These are phyloP conservation scores for Drosophila bipectinata DNA, from an alignment of 1,140 invertebrate species.

Conservation along the genomic window DNA sequence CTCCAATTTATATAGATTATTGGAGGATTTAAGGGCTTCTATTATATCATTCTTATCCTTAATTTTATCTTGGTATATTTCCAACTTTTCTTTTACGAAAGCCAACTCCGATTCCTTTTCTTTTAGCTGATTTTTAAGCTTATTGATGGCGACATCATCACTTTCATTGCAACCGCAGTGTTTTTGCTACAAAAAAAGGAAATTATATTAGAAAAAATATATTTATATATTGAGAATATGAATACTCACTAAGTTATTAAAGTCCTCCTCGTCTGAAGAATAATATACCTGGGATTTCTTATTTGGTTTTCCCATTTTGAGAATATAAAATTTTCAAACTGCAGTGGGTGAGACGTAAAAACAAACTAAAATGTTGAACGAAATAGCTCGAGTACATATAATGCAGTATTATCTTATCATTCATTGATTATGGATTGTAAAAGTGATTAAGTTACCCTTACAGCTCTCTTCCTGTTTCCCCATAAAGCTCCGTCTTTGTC, in stretches of 20 bases:
- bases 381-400: neutral
- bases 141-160: neutral
- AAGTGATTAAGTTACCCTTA: neutral
- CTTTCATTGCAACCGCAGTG: neutral
- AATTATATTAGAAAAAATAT: neutral
- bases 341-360: neutral
- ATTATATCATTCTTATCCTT: constrained; percentile 24
- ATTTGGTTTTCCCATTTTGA: neutral
- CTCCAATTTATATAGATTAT: neutral
- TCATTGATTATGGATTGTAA: neutral
- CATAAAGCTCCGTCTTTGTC: no score
- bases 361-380: neutral
- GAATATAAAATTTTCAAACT: neutral
- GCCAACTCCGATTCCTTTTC: constrained; percentile 1
- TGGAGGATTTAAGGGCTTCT: neutral
- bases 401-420: constrained; percentile 3
- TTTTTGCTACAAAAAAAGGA: neutral
- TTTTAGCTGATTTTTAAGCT: constrained; percentile 2
- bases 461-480: no score
- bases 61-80: constrained; percentile 10
- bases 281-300: neutral
- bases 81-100: constrained; percentile 7
- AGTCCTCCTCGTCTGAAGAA: neutral
- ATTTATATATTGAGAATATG: neutral
- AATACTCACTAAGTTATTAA: neutral